phyloP scores from a whole-genome alignment of 2,888 invertebrate species.

The Alitta virens region DNA sequence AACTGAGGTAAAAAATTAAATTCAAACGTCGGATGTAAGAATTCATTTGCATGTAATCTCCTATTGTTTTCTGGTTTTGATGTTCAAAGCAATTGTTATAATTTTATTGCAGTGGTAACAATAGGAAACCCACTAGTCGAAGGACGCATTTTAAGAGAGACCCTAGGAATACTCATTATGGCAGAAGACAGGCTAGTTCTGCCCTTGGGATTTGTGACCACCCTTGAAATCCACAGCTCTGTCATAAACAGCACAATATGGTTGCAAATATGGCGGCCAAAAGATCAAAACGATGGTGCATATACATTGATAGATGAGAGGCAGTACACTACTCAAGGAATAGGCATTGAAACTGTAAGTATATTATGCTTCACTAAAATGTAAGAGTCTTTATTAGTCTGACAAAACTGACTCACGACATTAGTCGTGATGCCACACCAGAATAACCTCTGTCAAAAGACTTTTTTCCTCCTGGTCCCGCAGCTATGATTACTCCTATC shows the following conservation, averaged over 20 bases:
- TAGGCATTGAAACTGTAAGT: background rate
- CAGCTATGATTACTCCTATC: too few species aligned
- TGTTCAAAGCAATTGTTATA: too few species aligned
- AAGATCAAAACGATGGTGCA: background rate
- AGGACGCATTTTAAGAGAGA: background rate
- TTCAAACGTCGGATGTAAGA: too few species aligned
- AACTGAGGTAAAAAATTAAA: too few species aligned
- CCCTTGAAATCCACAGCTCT: background rate
- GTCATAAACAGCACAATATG: background rate
- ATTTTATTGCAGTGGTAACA: background rate
- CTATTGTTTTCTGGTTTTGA: too few species aligned
- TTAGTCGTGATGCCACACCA: too few species aligned
- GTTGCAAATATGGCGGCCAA: background rate
- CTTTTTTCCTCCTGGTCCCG: too few species aligned
- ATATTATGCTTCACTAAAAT: too few species aligned
- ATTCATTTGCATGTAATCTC: too few species aligned
- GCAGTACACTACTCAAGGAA: background rate
- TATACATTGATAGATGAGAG: background rate
- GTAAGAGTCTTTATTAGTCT: too few species aligned
- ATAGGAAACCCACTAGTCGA: background rate
- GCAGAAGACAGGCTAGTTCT: background rate
- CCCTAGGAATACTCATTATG: background rate
- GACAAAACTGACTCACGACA: too few species aligned
- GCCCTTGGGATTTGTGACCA: background rate
- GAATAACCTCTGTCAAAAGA: too few species aligned